These are phyloP conservation scores for Pseudococcus longispinus DNA, from an alignment of 2,888 invertebrate genomes.

Conservation along the genomic window DNA sequence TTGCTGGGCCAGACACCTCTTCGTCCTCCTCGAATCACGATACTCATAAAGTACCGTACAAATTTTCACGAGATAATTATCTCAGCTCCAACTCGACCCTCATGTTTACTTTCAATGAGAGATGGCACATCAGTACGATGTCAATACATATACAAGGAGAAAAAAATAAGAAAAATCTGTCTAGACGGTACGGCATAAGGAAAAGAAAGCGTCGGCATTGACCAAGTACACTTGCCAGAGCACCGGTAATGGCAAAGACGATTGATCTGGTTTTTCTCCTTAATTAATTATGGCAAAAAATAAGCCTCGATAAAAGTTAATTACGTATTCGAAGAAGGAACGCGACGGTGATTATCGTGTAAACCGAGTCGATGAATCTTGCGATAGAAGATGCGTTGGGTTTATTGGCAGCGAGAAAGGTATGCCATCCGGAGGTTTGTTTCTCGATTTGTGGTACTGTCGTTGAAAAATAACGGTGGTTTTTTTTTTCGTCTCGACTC, in stretches of 20 bases:
- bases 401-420: no score
- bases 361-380: no score
- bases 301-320: not conserved
- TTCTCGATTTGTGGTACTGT: no score
- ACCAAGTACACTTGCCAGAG: not conserved
- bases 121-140: not conserved
- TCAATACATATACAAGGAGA: not conserved
- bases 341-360: not conserved
- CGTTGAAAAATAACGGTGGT: no score
- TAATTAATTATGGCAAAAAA: not conserved
- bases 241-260: not conserved
- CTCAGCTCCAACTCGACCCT: not conserved
- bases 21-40: not conserved
- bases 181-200: not conserved
- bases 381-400: no score
- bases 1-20: not conserved
- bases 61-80: not conserved
- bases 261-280: not conserved
- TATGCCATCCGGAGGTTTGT: no score
- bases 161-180: not conserved
- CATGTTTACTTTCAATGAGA: not conserved
- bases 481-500: no score
- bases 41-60: not conserved
- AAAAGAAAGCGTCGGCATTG: not conserved
- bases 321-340: not conserved